A percentile compares a stretch with the other conserved stretches of the same genome.
These are phyloP conservation scores for Lindbergichthys nudifrons DNA, from an alignment of 2,797 vertebrate species.

Conservation along the genomic window DNA sequence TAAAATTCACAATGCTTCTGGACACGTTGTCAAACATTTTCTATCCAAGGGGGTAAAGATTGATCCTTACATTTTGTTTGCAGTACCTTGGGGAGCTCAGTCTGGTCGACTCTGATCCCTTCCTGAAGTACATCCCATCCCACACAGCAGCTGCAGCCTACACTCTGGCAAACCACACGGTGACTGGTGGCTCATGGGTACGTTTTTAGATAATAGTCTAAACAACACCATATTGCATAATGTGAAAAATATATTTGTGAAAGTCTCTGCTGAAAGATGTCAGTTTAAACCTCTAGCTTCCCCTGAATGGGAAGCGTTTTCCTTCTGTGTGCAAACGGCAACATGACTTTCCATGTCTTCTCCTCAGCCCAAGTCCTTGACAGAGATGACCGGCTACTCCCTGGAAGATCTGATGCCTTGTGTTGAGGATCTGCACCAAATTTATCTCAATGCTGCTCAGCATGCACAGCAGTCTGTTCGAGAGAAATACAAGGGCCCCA, in stretches of 20 bases:
- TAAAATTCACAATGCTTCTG: not conserved
- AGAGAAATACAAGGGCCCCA: constrained; percentile 95
- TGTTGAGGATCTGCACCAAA: constrained; percentile 90
- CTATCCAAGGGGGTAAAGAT: not conserved
- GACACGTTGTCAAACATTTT: not conserved
- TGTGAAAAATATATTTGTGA: not conserved
- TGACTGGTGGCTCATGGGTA: constrained; percentile 88
- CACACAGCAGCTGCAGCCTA: constrained; percentile 92
- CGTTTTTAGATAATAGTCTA: constrained; percentile 3
- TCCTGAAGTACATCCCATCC: constrained; percentile 95
- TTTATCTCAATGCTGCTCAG: constrained; percentile 88
- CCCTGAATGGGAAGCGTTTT: not conserved
- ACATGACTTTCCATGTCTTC: not conserved
- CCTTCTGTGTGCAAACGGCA: not conserved
- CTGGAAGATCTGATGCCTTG: constrained; percentile 92
- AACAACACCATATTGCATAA: not conserved
- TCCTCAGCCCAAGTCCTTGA: constrained; percentile 86
- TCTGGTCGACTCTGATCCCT: constrained; percentile 94
- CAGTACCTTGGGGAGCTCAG: constrained; percentile 96
- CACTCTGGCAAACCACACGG: constrained; percentile 87
- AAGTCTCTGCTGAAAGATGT: too few species aligned
- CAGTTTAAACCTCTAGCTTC: not conserved
- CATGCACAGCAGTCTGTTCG: constrained; percentile 96
- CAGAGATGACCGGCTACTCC: constrained; percentile 88
- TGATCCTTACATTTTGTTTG: not conserved